These are phyloP conservation scores for Silurus meridionalis DNA, from an alignment of 2,113 vertebrate species.

Conservation along the genomic window DNA sequence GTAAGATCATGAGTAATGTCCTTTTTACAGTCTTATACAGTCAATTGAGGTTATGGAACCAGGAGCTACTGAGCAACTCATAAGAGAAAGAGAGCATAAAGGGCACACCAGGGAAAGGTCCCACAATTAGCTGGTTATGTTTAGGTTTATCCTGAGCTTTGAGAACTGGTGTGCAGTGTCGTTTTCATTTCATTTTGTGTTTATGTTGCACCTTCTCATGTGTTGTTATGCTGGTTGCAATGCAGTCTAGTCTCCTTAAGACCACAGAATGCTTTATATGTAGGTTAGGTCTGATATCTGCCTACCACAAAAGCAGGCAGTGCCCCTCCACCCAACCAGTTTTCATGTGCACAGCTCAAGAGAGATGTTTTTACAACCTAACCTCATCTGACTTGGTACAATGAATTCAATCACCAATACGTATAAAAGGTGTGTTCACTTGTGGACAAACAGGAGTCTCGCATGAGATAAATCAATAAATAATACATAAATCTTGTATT, in stretches of 20 bases:
- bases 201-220: not conserved
- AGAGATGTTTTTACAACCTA: not conserved
- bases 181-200: not conserved
- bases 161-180: not conserved
- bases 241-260: not conserved
- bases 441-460: not conserved
- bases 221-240: conserved; percentile 1
- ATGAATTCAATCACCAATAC: not conserved
- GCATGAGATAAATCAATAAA: not conserved
- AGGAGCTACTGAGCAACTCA: too few relatives aligned
- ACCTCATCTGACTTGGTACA: not conserved
- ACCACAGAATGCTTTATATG: not conserved
- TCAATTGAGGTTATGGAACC: too few relatives aligned
- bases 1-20: too few relatives aligned
- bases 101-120: not conserved
- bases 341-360: not conserved
- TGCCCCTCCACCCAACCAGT: not conserved
- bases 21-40: too few relatives aligned
- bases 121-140: not conserved
- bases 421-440: not conserved
- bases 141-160: not conserved
- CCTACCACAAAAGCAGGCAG: not conserved
- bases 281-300: not conserved
- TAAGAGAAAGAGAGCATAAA: not conserved
- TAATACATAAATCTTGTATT: not conserved